A percentile compares a stretch with the other conserved stretches of the same genome.
Evolutionary conservation across 2,888 invertebrate species (phyloP).

Genomic region (Barypeithes pellucidus): DNA sequence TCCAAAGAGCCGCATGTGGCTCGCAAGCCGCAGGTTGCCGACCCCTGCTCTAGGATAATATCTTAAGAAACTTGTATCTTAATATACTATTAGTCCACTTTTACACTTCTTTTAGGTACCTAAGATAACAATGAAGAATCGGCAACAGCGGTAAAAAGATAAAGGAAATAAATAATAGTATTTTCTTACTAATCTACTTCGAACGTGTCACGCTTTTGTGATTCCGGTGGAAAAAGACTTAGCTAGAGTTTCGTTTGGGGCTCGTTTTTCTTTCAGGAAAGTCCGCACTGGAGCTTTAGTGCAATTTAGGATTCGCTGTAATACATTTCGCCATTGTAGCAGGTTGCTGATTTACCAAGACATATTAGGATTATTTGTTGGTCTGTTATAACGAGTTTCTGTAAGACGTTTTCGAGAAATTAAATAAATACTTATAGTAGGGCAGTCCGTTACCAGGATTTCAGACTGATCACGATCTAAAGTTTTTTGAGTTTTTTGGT

Average conservation of each 20-base stretch:
- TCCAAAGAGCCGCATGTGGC: too few species aligned
- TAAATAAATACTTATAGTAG: too few species aligned
- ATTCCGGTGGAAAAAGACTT: slow-evolving; percentile 4
- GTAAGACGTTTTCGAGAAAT: neutral
- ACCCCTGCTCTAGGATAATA: too few species aligned
- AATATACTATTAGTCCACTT: too few species aligned
- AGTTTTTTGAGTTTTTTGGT: too few species aligned
- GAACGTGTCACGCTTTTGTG: slow-evolving; percentile 30
- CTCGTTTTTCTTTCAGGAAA: slow-evolving; percentile 11
- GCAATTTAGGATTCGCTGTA: slow-evolving; percentile 1
- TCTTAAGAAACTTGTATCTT: too few species aligned
- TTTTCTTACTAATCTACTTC: slow-evolving; percentile 30
- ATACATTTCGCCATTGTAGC: slow-evolving; percentile 7
- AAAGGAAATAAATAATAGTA: slow-evolving; percentile 21
- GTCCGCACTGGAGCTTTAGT: slow-evolving; percentile 8
- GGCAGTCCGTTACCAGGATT: too few species aligned
- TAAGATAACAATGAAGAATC: neutral
- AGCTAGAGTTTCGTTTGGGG: slow-evolving; percentile 9
- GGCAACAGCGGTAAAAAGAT: slow-evolving; percentile 10
- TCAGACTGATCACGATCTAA: too few species aligned
- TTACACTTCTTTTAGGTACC: neutral
- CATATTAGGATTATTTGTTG: neutral
- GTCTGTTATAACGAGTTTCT: neutral
- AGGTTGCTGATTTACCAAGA: neutral
- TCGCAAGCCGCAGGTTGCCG: too few species aligned